Evolutionary conservation across 1,140 invertebrate species (phyloP).

Genomic region (Drosophila santomea): DNA sequence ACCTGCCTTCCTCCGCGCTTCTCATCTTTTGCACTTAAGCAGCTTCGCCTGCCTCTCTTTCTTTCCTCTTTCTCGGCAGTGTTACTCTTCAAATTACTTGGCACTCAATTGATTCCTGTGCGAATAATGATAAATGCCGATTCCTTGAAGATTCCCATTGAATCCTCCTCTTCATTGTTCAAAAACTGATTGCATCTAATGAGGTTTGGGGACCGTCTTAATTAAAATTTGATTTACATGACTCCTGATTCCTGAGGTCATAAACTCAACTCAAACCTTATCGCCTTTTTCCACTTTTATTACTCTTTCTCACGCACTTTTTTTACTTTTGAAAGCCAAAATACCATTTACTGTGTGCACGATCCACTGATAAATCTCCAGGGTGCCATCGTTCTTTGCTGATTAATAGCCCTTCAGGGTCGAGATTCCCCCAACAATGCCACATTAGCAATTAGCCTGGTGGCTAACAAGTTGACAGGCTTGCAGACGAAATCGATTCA

Average conservation of each 20-base stretch:
- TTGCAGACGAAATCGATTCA: not conserved
- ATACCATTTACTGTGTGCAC: no score
- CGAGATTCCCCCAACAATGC: not conserved
- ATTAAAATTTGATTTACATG: not conserved
- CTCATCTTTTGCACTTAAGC: not conserved
- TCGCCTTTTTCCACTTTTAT: not conserved
- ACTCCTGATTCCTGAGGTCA: no score
- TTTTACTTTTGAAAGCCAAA: not conserved
- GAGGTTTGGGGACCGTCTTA: not conserved
- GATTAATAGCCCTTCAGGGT: not conserved
- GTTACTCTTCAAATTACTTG: slow-evolving; percentile 5
- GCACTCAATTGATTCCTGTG: slow-evolving; percentile 22
- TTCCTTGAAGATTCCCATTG: not conserved
- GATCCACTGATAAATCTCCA: not conserved
- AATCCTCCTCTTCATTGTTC: not conserved
- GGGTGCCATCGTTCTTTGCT: not conserved
- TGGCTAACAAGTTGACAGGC: not conserved
- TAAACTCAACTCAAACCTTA: not conserved
- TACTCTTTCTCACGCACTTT: not conserved
- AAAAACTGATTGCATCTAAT: not conserved
- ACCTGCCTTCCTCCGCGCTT: not conserved
- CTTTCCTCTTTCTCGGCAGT: not conserved
- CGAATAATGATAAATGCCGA: not conserved
- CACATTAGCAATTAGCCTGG: not conserved
- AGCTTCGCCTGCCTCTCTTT: not conserved